These are phyloP conservation scores for Ameiurus melas DNA, from an alignment of 2,113 vertebrate genomes.

Conservation along the genomic window DNA sequence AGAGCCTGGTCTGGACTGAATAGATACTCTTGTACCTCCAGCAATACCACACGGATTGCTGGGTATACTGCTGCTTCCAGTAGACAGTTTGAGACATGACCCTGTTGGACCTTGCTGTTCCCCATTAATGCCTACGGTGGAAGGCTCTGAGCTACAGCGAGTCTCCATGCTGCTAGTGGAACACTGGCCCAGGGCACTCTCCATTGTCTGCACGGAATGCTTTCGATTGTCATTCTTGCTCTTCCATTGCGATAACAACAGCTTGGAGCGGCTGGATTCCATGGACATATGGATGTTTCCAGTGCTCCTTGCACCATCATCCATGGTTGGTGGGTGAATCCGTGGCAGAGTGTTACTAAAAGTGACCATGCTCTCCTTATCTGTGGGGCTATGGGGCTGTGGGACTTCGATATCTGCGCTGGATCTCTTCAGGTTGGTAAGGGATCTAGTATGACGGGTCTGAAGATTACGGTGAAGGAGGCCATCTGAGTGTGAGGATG, in stretches of 20 bases:
- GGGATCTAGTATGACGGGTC: slow-evolving; percentile 77
- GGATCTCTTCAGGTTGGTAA: slow-evolving; percentile 81
- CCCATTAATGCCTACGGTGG: slow-evolving; percentile 82
- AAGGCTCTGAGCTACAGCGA: slow-evolving; percentile 84
- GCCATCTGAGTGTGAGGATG: slow-evolving; percentile 79
- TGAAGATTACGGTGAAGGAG: slow-evolving; percentile 84
- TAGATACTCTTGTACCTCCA: slow-evolving; percentile 84
- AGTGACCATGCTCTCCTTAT: slow-evolving; percentile 87
- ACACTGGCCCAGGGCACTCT: slow-evolving; percentile 80
- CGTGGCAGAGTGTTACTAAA: slow-evolving; percentile 97
- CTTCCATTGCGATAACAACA: slow-evolving; percentile 96
- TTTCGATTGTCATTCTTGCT: slow-evolving; percentile 90
- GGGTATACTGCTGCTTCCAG: slow-evolving; percentile 80
- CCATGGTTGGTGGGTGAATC: slow-evolving; percentile 84
- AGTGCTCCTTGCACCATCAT: slow-evolving; percentile 84
- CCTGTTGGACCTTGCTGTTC: slow-evolving; percentile 77
- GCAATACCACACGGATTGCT: slow-evolving; percentile 85
- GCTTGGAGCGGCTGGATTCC: slow-evolving; percentile 93
- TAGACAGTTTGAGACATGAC: slow-evolving; percentile 86
- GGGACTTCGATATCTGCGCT: slow-evolving; percentile 84
- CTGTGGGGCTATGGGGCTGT: slow-evolving; percentile 79
- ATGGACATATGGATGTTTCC: slow-evolving; percentile 89
- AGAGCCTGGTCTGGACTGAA: slow-evolving; percentile 92
- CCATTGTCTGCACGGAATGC: slow-evolving; percentile 83
- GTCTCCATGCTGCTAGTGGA: slow-evolving; percentile 87